A percentile compares a stretch with the other conserved stretches of the same genome.
These are phyloP conservation scores for Dasysyrphus tricinctus DNA, from an alignment of 2,888 invertebrate species.

Conservation along the genomic window DNA sequence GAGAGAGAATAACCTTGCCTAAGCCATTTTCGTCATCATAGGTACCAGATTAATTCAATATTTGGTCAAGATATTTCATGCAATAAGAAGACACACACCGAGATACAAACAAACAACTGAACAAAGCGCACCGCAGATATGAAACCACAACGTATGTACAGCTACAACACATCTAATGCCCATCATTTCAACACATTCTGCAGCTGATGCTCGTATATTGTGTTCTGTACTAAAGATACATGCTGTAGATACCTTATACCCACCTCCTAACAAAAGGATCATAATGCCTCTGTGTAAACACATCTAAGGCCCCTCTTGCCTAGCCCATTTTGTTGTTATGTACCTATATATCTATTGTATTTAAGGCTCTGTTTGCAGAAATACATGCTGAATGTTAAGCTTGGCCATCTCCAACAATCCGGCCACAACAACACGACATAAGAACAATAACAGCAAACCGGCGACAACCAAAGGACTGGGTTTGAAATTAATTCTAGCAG, in stretches of 20 bases:
- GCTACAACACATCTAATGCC: constrained; percentile 28
- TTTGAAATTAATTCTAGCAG: constrained; percentile 58
- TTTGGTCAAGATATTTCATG: constrained; percentile 69
- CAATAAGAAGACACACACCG: constrained; percentile 42
- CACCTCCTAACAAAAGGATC: constrained; percentile 37
- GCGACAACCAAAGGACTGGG: constrained; percentile 20
- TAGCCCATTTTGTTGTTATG: not conserved
- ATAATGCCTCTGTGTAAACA: constrained; percentile 52
- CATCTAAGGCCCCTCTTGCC: constrained; percentile 7
- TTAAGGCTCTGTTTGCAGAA: constrained; percentile 40
- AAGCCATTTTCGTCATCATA: constrained; percentile 24
- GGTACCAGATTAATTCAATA: constrained; percentile 68
- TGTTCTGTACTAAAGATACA: constrained; percentile 16
- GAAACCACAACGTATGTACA: constrained; percentile 54
- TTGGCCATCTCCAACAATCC: constrained; percentile 51
- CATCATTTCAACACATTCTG: constrained; percentile 64
- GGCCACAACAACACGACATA: constrained; percentile 41
- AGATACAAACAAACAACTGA: constrained; percentile 1
- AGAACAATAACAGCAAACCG: constrained; percentile 33
- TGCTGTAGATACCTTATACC: constrained; percentile 12
- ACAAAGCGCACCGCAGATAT: constrained; percentile 57
- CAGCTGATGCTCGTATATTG: constrained; percentile 54
- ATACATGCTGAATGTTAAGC: constrained; percentile 22
- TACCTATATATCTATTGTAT: not conserved
- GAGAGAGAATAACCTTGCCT: not conserved